phyloP scores from a whole-genome alignment of 30 jellyfish, hydroid and myxozoan genomes.

The Turritopsis rubra region DNA sequence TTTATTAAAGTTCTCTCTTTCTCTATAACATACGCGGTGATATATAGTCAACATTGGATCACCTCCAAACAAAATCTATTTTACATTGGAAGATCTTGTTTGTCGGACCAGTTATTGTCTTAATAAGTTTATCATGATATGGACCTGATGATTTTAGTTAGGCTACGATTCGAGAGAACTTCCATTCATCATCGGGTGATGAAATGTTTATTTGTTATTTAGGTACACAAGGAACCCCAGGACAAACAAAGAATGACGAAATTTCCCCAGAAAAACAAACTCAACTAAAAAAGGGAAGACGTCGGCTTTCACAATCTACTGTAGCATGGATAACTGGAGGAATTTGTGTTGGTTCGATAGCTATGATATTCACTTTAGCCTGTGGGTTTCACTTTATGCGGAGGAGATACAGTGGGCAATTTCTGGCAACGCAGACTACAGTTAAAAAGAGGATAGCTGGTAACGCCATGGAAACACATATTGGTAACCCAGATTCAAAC shows the following conservation, averaged over 20 bases:
- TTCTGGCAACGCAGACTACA: background rate
- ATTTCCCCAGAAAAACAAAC: background rate
- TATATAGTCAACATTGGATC: too few relatives aligned
- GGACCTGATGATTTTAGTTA: too few relatives aligned
- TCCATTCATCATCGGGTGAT: too few relatives aligned
- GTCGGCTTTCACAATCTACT: background rate
- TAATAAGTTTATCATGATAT: too few relatives aligned
- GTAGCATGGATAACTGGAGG: conserved; percentile 49
- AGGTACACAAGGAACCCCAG: background rate
- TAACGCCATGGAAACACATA: background rate
- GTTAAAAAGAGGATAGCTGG: background rate
- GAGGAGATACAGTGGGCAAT: conserved; percentile 33
- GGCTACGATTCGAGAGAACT: too few relatives aligned
- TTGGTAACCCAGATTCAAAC: background rate
- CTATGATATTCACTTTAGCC: conserved; percentile 30
- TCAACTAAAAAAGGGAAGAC: background rate
- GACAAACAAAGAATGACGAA: background rate
- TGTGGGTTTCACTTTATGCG: conserved; percentile 33
- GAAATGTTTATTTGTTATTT: too few relatives aligned
- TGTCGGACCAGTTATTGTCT: too few relatives aligned
- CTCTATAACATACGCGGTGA: too few relatives aligned
- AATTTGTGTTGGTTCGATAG: conserved; percentile 34
- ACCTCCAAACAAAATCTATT: too few relatives aligned
- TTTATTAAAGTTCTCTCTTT: too few relatives aligned
- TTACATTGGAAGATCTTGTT: too few relatives aligned